These are phyloP conservation scores for Scylla paramamosain DNA, from an alignment of 1,140 invertebrate species.

Conservation along the genomic window DNA sequence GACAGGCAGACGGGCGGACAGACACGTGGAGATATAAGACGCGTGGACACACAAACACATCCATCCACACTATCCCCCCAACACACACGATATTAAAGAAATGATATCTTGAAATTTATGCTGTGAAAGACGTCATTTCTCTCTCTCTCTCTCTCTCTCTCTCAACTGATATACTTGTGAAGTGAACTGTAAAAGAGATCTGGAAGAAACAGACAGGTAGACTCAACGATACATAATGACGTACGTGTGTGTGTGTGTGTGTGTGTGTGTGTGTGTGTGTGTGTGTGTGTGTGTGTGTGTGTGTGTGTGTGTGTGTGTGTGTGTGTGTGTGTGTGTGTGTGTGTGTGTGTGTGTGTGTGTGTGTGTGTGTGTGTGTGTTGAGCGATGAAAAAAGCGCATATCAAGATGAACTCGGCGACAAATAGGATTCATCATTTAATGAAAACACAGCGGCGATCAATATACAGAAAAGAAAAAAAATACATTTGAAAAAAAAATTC, in stretches of 20 bases:
- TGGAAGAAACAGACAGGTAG: no score
- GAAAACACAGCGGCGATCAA: background rate
- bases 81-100: no score
- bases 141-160: no score
- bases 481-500: background rate
- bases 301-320: background rate
- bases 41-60: no score
- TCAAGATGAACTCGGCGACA: background rate
- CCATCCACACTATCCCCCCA: no score
- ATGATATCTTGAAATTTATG: no score
- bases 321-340: background rate
- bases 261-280: constrained; percentile 10
- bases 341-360: background rate
- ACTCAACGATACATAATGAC: no score
- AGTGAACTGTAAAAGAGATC: no score
- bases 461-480: background rate
- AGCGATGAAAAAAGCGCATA: background rate
- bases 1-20: no score
- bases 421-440: background rate
- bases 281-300: constrained; percentile 18
- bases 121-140: no score
- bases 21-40: no score
- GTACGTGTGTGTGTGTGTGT: background rate
- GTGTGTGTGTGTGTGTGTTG: background rate
- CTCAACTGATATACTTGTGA: no score